Evolutionary conservation across 1,140 invertebrate genomes (phyloP).

Genomic region (Bombyx mandarina): DNA sequence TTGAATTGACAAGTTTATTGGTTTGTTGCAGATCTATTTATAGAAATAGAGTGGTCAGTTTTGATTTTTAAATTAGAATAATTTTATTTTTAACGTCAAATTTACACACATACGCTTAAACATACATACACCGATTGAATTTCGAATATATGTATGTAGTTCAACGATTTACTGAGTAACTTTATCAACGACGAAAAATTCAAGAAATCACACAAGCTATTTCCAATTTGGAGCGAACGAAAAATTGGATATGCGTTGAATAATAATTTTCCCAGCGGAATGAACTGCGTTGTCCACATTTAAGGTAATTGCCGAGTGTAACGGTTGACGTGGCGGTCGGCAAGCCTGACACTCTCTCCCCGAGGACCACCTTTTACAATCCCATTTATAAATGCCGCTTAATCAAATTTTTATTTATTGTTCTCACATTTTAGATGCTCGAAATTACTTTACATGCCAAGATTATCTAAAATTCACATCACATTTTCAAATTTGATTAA

Average conservation of each 20-base stretch:
- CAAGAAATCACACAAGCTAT: slow-evolving; percentile 48
- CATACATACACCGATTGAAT: too few species aligned
- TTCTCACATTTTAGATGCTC: slow-evolving; percentile 11
- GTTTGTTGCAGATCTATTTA: too few species aligned
- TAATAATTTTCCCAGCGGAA: slow-evolving; percentile 63
- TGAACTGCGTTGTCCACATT: slow-evolving; percentile 67
- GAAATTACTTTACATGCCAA: slow-evolving; percentile 9
- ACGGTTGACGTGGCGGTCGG: slow-evolving; percentile 58
- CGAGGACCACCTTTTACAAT: slow-evolving; percentile 58
- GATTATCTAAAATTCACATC: too few species aligned
- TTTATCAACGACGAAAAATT: slow-evolving; percentile 26
- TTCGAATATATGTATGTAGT: too few species aligned
- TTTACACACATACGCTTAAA: background rate
- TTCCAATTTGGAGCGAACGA: slow-evolving; percentile 52
- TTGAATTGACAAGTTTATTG: too few species aligned
- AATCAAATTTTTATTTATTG: slow-evolving; percentile 61
- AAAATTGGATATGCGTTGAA: slow-evolving; percentile 66
- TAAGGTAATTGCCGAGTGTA: slow-evolving; percentile 69
- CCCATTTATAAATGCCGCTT: slow-evolving; percentile 64
- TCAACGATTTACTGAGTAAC: background rate
- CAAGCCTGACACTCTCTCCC: slow-evolving; percentile 59
- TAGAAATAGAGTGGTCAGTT: background rate
- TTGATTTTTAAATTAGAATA: slow-evolving; percentile 2
- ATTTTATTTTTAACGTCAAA: slow-evolving; percentile 4
- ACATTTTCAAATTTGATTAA: too few species aligned